A percentile compares a stretch with the other conserved stretches of the same genome.
These are phyloP conservation scores for Elysia crispata DNA, from an alignment of 2,888 invertebrate species.

Conservation along the genomic window DNA sequence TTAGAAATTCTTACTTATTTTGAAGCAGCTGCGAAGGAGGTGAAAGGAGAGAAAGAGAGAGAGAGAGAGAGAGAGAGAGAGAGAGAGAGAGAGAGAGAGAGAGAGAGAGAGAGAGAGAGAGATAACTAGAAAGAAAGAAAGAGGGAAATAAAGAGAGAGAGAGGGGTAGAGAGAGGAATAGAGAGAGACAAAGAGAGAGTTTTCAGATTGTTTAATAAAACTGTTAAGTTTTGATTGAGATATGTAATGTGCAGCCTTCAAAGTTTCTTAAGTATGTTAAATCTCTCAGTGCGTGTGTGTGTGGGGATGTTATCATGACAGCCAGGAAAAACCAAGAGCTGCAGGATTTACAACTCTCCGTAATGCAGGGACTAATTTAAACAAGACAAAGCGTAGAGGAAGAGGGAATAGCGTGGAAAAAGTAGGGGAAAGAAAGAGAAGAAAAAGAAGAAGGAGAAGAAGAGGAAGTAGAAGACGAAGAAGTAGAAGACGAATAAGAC, in stretches of 20 bases:
- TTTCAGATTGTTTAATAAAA: neutral
- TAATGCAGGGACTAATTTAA: too few relatives aligned
- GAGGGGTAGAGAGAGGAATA: constrained; percentile 14
- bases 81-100: neutral
- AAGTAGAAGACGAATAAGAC: neutral
- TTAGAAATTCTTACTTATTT: too few relatives aligned
- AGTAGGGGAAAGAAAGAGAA: too few relatives aligned
- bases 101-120: neutral
- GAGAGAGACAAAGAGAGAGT: constrained; percentile 18
- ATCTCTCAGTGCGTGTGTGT: neutral
- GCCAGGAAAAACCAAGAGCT: constrained; percentile 7
- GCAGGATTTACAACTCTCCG: neutral
- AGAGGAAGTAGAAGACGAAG: too few relatives aligned
- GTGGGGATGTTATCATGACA: neutral
- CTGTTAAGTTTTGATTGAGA: too few relatives aligned
- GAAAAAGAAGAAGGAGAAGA: neutral
- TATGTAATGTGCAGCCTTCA: too few relatives aligned
- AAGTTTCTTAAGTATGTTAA: neutral
- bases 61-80: too few relatives aligned
- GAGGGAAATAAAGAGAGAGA: constrained; percentile 24
- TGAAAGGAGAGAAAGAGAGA: too few relatives aligned
- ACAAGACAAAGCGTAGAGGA: too few relatives aligned
- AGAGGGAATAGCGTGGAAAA: too few relatives aligned
- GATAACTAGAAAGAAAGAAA: neutral
- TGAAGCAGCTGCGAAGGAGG: too few relatives aligned